phyloP scores from a whole-genome alignment of 2,888 invertebrate species.

The Drosophila pegasa region DNA sequence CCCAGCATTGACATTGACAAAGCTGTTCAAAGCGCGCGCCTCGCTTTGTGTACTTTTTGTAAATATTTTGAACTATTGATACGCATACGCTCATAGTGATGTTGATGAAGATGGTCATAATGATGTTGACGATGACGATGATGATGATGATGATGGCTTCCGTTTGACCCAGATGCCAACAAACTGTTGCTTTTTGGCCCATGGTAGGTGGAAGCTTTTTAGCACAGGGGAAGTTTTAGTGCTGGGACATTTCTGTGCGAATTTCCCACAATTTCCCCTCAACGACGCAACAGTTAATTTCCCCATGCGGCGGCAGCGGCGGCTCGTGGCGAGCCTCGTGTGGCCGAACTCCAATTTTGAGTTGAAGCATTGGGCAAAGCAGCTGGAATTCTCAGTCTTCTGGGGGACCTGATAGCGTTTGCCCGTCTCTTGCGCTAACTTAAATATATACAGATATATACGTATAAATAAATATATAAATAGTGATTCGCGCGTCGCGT shows the following conservation, averaged over 20 bases:
- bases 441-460: constrained; percentile 3
- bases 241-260: constrained; percentile 39
- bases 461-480: constrained; percentile 8
- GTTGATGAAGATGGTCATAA: constrained; percentile 6
- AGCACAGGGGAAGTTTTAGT: constrained; percentile 23
- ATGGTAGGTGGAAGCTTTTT: constrained; percentile 44
- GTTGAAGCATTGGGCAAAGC: constrained; percentile 37
- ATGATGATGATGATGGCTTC: constrained; percentile 10
- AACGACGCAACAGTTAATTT: constrained; percentile 52
- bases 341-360: constrained; percentile 61
- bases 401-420: constrained; percentile 76
- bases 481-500: constrained; percentile 18
- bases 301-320: background rate
- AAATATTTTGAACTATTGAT: constrained; percentile 76
- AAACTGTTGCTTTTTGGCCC: constrained; percentile 70
- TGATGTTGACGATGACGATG: constrained; percentile 9
- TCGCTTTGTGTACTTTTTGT: constrained; percentile 34
- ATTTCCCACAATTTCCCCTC: constrained; percentile 49
- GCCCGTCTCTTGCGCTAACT: constrained; percentile 51
- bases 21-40: constrained; percentile 47
- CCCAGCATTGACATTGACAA: constrained; percentile 67
- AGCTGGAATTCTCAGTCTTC: constrained; percentile 57
- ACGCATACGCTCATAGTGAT: constrained; percentile 36
- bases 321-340: constrained; percentile 52
- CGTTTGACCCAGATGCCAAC: constrained; percentile 71